phyloP scores from a whole-genome alignment of 2,113 vertebrate species.

The Drymodes brunneopygia region DNA sequence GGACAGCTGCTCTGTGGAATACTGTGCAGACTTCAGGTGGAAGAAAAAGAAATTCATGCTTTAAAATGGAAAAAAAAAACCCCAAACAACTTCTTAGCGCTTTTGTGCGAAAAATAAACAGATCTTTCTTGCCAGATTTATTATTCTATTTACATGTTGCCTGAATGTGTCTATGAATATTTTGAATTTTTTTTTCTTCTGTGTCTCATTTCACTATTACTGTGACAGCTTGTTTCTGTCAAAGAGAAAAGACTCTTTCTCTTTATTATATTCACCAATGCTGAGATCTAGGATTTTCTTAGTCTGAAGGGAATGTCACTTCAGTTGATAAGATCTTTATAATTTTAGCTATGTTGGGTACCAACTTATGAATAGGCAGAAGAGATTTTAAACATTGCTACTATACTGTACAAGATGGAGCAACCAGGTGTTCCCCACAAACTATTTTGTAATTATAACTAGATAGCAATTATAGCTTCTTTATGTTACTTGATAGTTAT shows the following conservation, averaged over 20 bases:
- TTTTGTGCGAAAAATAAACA: slow-evolving; percentile 13
- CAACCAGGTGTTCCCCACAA: not conserved
- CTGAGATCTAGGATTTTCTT: not conserved
- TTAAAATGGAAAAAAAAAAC: not conserved
- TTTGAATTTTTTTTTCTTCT: not conserved
- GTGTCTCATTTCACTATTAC: not conserved
- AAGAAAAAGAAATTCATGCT: slow-evolving; percentile 14
- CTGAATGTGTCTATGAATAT: slow-evolving; percentile 11
- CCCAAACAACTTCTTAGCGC: not conserved
- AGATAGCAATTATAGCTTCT: not conserved
- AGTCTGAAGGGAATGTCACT: not conserved
- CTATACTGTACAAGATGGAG: not conserved
- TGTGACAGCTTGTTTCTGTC: slow-evolving; percentile 27
- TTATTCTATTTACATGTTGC: slow-evolving; percentile 49
- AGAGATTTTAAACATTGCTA: not conserved
- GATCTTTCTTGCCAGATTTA: slow-evolving; percentile 26
- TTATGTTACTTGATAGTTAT: not conserved
- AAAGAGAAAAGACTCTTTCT: not conserved
- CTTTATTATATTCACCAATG: not conserved
- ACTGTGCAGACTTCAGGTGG: slow-evolving; percentile 14
- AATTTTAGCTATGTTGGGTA: not conserved
- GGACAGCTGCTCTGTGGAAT: slow-evolving; percentile 40
- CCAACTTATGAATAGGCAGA: not conserved
- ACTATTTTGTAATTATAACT: not conserved
- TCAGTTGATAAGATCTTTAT: not conserved